phyloP scores from a whole-genome alignment of 2,888 invertebrate genomes.

The Eledona agricola region DNA sequence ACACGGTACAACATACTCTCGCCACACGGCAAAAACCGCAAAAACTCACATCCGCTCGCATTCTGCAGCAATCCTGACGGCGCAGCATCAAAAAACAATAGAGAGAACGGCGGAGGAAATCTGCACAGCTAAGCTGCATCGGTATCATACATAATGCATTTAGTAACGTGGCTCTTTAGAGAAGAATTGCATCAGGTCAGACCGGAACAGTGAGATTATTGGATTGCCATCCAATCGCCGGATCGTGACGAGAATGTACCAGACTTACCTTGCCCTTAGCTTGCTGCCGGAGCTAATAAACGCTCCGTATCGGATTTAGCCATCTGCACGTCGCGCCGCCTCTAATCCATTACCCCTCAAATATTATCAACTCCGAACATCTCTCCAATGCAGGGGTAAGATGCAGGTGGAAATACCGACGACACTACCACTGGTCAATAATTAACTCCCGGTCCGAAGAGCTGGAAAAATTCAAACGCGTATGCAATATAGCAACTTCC shows the following conservation, averaged over 20 bases:
- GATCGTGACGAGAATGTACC: slow-evolving; percentile 42
- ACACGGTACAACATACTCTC: slow-evolving; percentile 45
- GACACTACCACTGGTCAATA: slow-evolving; percentile 11
- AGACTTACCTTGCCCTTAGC: slow-evolving; percentile 58
- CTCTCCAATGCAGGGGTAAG: too few relatives aligned
- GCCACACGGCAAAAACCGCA: slow-evolving; percentile 44
- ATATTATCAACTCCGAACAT: slow-evolving; percentile 38
- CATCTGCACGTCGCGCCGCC: slow-evolving; percentile 36
- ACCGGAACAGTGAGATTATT: slow-evolving; percentile 64
- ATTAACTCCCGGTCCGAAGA: slow-evolving; percentile 18
- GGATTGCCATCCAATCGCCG: slow-evolving; percentile 62
- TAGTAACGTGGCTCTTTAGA: slow-evolving; percentile 55
- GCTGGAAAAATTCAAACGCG: slow-evolving; percentile 33
- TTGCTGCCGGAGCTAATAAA: slow-evolving; percentile 37
- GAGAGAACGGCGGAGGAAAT: slow-evolving; percentile 48
- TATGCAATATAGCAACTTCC: slow-evolving; percentile 43
- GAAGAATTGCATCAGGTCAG: slow-evolving; percentile 58
- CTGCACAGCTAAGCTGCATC: slow-evolving; percentile 51
- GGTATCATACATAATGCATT: slow-evolving; percentile 52
- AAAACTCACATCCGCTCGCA: slow-evolving; percentile 55
- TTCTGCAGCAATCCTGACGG: slow-evolving; percentile 44
- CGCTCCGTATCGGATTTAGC: slow-evolving; percentile 38
- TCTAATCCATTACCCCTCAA: slow-evolving; percentile 40
- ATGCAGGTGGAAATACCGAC: too few relatives aligned
- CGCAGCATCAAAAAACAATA: slow-evolving; percentile 56